These are phyloP conservation scores for Sciurus niger DNA, from an alignment of 2,113 vertebrate genomes.

Conservation along the genomic window DNA sequence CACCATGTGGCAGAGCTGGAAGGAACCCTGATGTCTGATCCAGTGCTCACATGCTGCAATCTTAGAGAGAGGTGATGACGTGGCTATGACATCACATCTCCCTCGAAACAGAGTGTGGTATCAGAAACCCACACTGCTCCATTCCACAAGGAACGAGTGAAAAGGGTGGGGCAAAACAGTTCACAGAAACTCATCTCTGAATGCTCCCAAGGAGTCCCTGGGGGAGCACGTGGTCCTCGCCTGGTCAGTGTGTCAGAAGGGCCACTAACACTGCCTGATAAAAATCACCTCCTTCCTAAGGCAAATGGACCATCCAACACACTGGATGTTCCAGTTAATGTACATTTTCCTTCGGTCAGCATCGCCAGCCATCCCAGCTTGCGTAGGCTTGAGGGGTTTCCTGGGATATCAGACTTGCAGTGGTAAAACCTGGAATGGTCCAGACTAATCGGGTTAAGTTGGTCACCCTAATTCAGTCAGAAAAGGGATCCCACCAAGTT, in stretches of 20 bases:
- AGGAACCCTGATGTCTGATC: neutral
- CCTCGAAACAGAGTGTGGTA: neutral
- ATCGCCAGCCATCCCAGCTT: neutral
- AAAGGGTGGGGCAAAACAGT: neutral
- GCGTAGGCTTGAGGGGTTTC: neutral
- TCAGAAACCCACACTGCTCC: neutral
- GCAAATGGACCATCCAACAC: neutral
- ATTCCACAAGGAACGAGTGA: neutral
- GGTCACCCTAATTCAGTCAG: neutral
- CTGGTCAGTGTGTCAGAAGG: neutral
- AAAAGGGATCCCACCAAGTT: neutral
- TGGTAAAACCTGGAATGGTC: neutral
- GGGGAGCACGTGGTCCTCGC: neutral
- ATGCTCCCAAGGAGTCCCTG: neutral
- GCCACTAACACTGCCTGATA: neutral
- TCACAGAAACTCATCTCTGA: accelerated
- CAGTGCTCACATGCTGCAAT: neutral
- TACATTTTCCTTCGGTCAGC: neutral
- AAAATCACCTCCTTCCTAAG: neutral
- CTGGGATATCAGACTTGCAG: neutral
- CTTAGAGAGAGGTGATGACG: neutral
- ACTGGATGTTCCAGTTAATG: neutral
- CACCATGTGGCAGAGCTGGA: neutral
- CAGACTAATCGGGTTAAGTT: no score
- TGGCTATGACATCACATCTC: neutral